Base-by-base conservation (phyloP, 2,797 vertebrate genomes). In the Gila robusta region DNA sequence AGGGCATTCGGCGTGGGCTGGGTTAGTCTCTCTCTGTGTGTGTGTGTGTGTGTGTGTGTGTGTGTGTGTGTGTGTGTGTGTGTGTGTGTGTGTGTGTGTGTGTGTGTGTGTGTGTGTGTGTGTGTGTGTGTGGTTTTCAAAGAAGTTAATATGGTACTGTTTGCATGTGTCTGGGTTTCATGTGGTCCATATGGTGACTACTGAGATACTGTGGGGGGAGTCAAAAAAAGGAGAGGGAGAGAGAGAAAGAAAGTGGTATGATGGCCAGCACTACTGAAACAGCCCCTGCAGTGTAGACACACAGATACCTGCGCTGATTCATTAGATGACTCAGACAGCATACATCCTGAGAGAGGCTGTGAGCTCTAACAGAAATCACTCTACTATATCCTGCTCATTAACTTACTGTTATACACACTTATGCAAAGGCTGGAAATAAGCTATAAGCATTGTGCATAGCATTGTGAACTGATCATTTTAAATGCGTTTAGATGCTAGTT, bases 111-210 rank as follows among this genome's bases (percentile, higher is more conserved):
- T n/a, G n/a, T n/a, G n/a, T n/a, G n/a, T n/a, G 66, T 73, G 87
- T 85, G 84, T 47, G 41, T 44, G 5, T 49, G 47, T 49, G 83
- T 70, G 35, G 56, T 69, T 26, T 64, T 56, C 54, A 41, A 35
- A 82, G 88, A 71, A 89, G 81, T 84, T 84, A 88, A 85, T 59
- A 85, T 79, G 88, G 89, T 72, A 88, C 82, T 77, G 81, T 69
- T 71, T 83, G 85, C 74, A 82, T 90, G 85, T 86, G 88, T 89
- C 88, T 89, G 90, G 83, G 82, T 66, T 64, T 89, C 77, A 88
- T 91, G 90, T 84, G 83, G 89, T 88, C 90, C 90, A 92, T 92
- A 92, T 93, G 93, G 89, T 85, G 28, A 47, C 77, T 59, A 86
- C 71, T 66, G 56, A 66, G 84, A 77, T 78, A 28, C 78, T 19